Evolutionary conservation across 2,113 vertebrate species (phyloP), one percentile per base, ranked within the genome.

Genomic region (Anas platyrhynchos): DNA sequence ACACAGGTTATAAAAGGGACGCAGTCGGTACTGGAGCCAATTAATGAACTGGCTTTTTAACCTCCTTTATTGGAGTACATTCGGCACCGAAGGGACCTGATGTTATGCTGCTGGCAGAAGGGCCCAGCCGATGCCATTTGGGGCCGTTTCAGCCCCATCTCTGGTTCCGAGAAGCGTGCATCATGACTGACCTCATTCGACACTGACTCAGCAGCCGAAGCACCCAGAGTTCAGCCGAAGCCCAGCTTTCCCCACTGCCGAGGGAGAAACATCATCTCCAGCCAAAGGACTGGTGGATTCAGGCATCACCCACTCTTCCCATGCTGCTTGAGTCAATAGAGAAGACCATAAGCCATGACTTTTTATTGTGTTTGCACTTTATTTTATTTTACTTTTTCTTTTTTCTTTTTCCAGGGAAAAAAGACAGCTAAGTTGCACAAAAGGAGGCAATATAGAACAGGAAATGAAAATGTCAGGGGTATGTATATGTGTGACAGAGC

Each of bases 1-100:
- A 97, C 97, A 98, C 98, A 98, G 98, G 98, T 98, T 98, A 97
- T 97, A 96, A 98, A 98, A 98, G 97, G 96, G 96, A 97, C 95
- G 94, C 96, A 93, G 94, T 96, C 95, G 52, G 96, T 96, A 95
- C 89, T 71, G 96, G 93, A 98, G 97, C 97, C 98, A 98, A 97
- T 98, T 98, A 98, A 98, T 97, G 98, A 94, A 93, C 96, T 62
- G 85, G 96, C 95, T 98, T 97, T 97, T 98, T 98, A 98, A 98
- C 98, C 98, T 98, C 97, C 96, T 98, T 98, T 98, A 97, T 97
- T 97, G 96, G 96, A 97, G 95, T 80, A 90, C 97, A 92, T 95
- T 88, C 34, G 65, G 96, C 94, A 96, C 97, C 88, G 15, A 85
- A 73, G 98, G 97, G 97, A 97, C 88, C 38, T 1, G 0, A 62